Evolutionary conservation across 2,888 invertebrate genomes (phyloP), one percentile per base, ranked within the genome.

Genomic region (Pycnomerus fuliginosus): DNA sequence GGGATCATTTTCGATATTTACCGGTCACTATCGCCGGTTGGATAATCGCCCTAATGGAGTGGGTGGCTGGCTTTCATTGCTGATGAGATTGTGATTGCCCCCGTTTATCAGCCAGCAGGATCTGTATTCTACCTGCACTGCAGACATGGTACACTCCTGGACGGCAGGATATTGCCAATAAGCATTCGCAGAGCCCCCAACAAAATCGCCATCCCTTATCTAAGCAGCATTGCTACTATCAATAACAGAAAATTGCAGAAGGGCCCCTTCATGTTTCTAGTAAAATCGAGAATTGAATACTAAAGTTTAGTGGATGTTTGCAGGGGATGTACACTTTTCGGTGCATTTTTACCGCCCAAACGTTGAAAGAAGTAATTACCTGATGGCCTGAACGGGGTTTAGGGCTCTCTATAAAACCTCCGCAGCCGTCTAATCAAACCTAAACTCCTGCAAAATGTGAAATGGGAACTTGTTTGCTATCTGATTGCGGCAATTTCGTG

Each of bases 1-100:
- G 11, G 33, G 27, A 48, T 43, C 43, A 43, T 43, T 48, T 48
- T 35, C 39, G 43, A 43, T 48, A 48, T 48, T 35, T 43, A 43
- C 39, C 28, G 16, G 27, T 28, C 25, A 33, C 38, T 34, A 37
- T 39, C 36, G 29, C 30, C 16, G 32, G 32, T 12, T 54, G 56
- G 54, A 57, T 59, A 61, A 61, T 59, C 56, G 55, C 53, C 48
- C 51, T 61, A 61, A 58, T 61, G 62, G 64, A 65, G 62, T 65
- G 63, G 67, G 62, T 62, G 62, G 64, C 57, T 60, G 61, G 61
- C 65, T 65, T 65, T 66, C 65, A 67, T 65, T 63, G 64, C 65
- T 67, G 67, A 68, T 67, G 67, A 67, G 65, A 65, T 67, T 64
- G 67, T 65, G 68, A 68, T 68, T 68, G 67, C 64, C 60, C 57